phyloP scores from a whole-genome alignment of 2,113 vertebrate species.

The Chrysochloris asiatica region DNA sequence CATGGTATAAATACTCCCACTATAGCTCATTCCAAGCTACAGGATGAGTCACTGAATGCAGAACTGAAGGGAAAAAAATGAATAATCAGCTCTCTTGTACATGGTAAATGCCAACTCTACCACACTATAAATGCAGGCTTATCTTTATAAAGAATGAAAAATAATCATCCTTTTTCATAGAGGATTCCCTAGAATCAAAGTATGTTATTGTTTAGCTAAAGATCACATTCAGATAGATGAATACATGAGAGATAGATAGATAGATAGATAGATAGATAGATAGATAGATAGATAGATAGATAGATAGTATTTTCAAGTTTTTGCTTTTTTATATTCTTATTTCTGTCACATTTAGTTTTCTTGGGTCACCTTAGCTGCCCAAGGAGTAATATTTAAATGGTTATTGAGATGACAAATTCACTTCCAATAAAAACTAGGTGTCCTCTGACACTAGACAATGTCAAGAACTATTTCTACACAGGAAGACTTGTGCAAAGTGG shows the following conservation, averaged over 20 bases:
- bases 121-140: neutral
- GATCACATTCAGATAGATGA: neutral
- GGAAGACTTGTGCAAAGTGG: neutral
- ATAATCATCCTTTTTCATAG: neutral
- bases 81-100: neutral
- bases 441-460: neutral
- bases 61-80: neutral
- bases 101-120: neutral
- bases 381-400: neutral
- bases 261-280: neutral
- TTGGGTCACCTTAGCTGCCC: neutral
- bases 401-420: neutral
- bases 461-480: neutral
- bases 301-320: neutral
- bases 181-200: neutral
- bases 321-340: neutral
- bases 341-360: neutral
- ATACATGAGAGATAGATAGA: too few species aligned
- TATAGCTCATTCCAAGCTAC: neutral
- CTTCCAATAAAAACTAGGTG: neutral
- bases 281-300: neutral
- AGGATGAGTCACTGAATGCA: conserved; percentile 7
- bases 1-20: neutral
- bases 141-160: neutral
- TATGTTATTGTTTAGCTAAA: neutral